Conservation (phyloP, 2,113 vertebrate species). For the Pandion haliaetus region DNA sequence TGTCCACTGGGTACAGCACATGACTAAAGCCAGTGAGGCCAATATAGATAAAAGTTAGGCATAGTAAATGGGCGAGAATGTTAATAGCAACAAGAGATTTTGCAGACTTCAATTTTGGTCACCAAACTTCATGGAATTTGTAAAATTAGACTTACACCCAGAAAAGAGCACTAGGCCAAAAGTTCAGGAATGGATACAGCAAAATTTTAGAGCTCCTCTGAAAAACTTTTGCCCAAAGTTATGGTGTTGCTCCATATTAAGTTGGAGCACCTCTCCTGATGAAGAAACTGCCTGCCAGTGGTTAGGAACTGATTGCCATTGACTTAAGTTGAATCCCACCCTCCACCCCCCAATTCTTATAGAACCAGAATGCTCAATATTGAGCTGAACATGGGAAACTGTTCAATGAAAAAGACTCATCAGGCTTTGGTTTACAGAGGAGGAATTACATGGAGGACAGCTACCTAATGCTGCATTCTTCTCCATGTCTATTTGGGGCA, state of each 20-base stretch:
- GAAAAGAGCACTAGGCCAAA: background rate
- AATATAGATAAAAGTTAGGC: background rate
- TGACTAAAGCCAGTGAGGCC: background rate
- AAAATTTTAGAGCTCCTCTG: background rate
- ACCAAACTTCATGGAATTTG: background rate
- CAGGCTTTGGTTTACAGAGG: background rate
- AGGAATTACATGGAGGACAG: background rate
- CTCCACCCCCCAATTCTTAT: background rate
- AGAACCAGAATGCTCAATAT: background rate
- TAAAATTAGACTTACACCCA: background rate
- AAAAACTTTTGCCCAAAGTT: background rate
- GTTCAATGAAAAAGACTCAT: background rate
- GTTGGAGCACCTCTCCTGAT: background rate
- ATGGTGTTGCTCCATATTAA: background rate
- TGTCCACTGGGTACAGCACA: background rate
- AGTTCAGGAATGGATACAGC: fast-evolving
- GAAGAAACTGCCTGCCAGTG: background rate
- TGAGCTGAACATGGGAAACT: background rate
- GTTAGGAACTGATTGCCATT: background rate
- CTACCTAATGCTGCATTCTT: background rate
- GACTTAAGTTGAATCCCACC: background rate
- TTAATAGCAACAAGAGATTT: background rate
- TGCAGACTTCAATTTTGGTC: background rate
- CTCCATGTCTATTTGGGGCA: background rate
- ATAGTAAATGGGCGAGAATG: background rate